Conservation (phyloP, 2,113 vertebrate genomes). For the Aptenodytes patagonicus region DNA sequence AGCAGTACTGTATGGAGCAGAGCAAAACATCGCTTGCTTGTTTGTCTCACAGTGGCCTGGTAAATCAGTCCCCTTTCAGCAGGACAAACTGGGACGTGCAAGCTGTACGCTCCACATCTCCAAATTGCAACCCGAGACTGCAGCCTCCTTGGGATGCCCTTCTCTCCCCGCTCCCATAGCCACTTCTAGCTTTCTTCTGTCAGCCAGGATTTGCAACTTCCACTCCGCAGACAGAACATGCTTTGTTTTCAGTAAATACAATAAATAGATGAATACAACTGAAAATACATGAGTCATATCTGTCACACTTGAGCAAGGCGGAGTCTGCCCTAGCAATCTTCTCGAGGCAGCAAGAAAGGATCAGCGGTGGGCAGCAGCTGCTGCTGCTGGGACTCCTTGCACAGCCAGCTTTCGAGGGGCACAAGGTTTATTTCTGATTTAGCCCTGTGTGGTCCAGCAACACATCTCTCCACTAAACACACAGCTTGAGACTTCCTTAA, state of each 20-base stretch:
- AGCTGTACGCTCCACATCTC: not conserved
- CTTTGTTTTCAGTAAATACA: not conserved
- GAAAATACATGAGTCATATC: not conserved
- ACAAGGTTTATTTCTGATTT: not conserved
- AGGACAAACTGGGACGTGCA: not conserved
- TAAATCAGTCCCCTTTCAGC: not conserved
- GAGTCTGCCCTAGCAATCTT: not conserved
- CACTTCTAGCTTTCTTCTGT: not conserved
- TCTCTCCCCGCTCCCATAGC: not conserved
- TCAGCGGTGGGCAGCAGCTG: not conserved
- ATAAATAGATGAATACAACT: not conserved
- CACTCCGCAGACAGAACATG: not conserved
- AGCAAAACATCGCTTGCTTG: not conserved
- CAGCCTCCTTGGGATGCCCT: not conserved
- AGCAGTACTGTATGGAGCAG: not conserved
- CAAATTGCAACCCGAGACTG: not conserved
- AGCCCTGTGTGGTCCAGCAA: not conserved
- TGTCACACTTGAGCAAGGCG: not conserved
- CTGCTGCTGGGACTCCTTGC: not conserved
- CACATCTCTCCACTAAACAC: not conserved
- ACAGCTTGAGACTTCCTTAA: slow-evolving; percentile 16
- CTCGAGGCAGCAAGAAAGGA: not conserved
- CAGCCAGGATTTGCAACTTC: not conserved
- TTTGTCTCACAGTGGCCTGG: not conserved
- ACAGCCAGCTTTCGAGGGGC: not conserved